Base-by-base conservation (phyloP, 2,113 vertebrate genomes). In the Thryonomys swinderianus region DNA sequence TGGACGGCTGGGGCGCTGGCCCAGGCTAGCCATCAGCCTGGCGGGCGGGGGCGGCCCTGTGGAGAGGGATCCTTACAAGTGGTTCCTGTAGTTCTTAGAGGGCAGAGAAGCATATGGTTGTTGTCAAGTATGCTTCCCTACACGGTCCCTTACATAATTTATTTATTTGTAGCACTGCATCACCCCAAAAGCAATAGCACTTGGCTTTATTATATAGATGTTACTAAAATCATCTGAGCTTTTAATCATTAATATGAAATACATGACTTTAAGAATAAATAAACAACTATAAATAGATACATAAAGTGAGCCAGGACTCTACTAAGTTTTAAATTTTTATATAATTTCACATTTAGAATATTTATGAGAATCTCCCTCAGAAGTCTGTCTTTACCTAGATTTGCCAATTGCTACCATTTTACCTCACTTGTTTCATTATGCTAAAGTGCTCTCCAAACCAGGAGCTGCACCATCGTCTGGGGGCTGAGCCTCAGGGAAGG, bases 131-230 rank as follows among this genome's bases (percentile, higher is more conserved):
- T 6, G n/a, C 78, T 88, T 82, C 40, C 64, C 71, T 51, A 59
- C 16, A 27, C 62, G n/a, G 20, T 78, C 93, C 80, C 64, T 90
- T 71, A 71, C 12, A 71, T 34, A 11, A 66, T 80, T 84, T 76
- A 91, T 94, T 96, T 96, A 90, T 93, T 94, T 93, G 91, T 93
- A 67, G 71, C 57, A 78, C 20, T 64, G 61, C 17, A 27, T 93
- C 82, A 55, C 81, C 55, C 73, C 82, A 53, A 51, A 90, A 86
- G 45, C 5, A 34, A 21, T 64, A 84, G 66, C 96, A 85, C 16
- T 51, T 80, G 74, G 57, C 62, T 93, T 96, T 78, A 88, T 80
- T 85, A 61, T 86, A 84, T 42, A 59, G 59, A 80, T 86, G 79
- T 90, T 93, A 66, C 86, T 76, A 84, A 95, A 88, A 88, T 90